A percentile compares a stretch with the other conserved stretches of the same genome.
Evolutionary conservation across 2,113 vertebrate species (phyloP).

Genomic region (Dolichallabes microphthalmus): DNA sequence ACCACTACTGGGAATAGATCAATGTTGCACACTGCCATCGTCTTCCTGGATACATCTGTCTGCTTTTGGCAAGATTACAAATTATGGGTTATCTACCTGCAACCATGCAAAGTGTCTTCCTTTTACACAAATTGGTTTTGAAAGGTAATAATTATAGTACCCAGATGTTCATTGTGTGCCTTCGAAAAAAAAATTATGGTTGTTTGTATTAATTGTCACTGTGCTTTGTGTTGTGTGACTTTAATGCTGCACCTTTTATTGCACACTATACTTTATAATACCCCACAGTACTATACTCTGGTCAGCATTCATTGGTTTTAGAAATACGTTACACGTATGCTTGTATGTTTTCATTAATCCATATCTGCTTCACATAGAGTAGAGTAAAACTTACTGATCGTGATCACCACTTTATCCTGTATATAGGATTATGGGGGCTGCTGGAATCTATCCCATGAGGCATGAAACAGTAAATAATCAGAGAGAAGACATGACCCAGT

Average conservation of each 20-base stretch:
- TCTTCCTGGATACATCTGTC: conserved; percentile 18
- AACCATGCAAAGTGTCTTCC: background rate
- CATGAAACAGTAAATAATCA: too few species aligned
- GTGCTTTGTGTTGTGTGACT: background rate
- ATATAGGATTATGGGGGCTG: too few species aligned
- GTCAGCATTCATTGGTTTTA: background rate
- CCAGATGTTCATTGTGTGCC: background rate
- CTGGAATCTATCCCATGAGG: too few species aligned
- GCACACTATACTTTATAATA: background rate
- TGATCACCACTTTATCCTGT: too few species aligned
- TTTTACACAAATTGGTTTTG: background rate
- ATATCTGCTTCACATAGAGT: background rate
- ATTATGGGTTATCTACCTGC: background rate
- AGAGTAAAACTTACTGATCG: background rate
- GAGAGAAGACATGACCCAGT: too few species aligned
- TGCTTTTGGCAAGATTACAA: background rate
- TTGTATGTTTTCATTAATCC: background rate
- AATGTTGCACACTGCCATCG: background rate
- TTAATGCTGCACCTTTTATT: background rate
- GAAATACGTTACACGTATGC: background rate
- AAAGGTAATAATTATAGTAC: background rate
- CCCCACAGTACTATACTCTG: too few species aligned
- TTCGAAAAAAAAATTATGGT: background rate
- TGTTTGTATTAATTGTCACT: background rate
- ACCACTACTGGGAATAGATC: conserved; percentile 7